phyloP scores from a whole-genome alignment of 1,140 invertebrate genomes.

The Orussus abietinus region DNA sequence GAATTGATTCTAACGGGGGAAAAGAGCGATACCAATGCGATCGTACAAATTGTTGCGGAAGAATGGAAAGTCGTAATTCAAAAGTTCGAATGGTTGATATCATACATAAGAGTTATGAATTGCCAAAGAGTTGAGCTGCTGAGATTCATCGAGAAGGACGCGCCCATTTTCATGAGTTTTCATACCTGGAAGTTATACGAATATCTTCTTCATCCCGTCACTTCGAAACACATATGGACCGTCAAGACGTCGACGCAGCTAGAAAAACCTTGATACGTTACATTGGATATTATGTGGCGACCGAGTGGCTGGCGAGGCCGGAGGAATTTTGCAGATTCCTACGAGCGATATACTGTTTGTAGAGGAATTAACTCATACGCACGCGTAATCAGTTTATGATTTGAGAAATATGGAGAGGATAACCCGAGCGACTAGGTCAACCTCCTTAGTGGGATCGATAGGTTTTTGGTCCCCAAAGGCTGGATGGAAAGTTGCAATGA shows the following conservation, averaged over 20 bases:
- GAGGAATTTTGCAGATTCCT: too few relatives aligned
- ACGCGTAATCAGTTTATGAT: too few relatives aligned
- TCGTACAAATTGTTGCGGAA: conserved; percentile 9
- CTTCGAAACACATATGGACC: conserved; percentile 23
- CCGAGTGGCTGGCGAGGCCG: too few relatives aligned
- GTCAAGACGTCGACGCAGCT: conserved; percentile 20
- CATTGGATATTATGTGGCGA: too few relatives aligned
- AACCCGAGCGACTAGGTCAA: too few relatives aligned
- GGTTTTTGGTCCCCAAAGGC: too few relatives aligned
- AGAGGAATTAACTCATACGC: too few relatives aligned
- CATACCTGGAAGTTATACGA: conserved; percentile 37
- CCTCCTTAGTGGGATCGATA: too few relatives aligned
- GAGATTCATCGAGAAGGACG: conserved; percentile 24
- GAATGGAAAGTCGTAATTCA: conserved; percentile 17
- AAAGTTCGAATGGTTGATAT: conserved; percentile 23
- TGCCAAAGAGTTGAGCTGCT: conserved; percentile 19
- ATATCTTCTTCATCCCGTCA: conserved; percentile 29
- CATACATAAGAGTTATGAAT: conserved; percentile 24
- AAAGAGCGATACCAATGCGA: conserved; percentile 25
- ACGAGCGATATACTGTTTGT: too few relatives aligned
- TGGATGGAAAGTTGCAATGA: too few relatives aligned
- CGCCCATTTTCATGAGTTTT: conserved; percentile 29
- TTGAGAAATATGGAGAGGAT: too few relatives aligned
- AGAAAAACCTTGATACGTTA: conserved; percentile 25
- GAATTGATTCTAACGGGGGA: conserved; percentile 45